These are phyloP conservation scores for Himantopus leucocephalus DNA, from an alignment of 2,113 vertebrate genomes.

Conservation along the genomic window DNA sequence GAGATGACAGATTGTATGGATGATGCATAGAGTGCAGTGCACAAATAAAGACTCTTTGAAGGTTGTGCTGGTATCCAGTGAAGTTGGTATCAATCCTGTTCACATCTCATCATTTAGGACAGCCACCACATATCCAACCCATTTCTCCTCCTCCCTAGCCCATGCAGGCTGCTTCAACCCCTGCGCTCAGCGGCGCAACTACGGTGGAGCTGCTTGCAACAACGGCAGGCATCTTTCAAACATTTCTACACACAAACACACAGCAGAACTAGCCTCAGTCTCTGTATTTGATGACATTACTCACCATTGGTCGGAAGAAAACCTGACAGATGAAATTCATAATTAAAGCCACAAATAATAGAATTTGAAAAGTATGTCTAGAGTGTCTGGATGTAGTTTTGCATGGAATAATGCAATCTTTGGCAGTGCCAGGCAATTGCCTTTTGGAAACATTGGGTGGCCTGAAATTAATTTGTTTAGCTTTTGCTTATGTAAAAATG, in stretches of 20 bases:
- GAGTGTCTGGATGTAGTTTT: background rate
- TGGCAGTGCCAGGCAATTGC: background rate
- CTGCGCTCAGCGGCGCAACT: background rate
- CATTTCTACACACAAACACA: background rate
- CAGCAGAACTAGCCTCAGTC: background rate
- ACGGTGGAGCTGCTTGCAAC: background rate
- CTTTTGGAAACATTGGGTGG: conserved; percentile 19
- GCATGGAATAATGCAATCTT: background rate
- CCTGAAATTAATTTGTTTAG: background rate
- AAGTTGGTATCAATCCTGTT: rapidly evolving
- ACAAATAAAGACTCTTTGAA: background rate
- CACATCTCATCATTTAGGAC: background rate
- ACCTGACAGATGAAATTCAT: background rate
- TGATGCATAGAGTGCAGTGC: too few relatives aligned
- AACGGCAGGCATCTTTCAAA: background rate
- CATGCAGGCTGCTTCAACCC: background rate
- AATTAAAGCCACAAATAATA: conserved; percentile 9
- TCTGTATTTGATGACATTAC: background rate
- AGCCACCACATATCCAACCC: too few relatives aligned
- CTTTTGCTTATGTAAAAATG: conserved; percentile 21
- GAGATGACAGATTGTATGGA: background rate
- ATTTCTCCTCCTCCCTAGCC: background rate
- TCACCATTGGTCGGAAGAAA: background rate
- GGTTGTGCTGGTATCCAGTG: background rate
- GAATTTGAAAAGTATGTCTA: background rate